phyloP scores from a whole-genome alignment of 2,888 invertebrate genomes.

The Drosophila mulleri region DNA sequence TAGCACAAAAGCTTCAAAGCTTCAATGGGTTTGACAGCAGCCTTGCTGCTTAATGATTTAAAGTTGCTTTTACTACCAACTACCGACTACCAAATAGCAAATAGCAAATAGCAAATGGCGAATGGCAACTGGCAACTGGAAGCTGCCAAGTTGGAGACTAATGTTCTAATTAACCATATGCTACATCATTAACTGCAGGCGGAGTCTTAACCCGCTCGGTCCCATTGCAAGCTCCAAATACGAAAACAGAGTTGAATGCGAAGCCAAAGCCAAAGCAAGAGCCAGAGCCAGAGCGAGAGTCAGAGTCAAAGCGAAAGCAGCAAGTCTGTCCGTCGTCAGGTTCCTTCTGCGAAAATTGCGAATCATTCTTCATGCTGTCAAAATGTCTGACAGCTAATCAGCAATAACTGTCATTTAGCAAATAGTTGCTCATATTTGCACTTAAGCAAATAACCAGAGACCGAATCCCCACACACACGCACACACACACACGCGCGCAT shows the following conservation, averaged over 20 bases:
- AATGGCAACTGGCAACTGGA: constrained; percentile 3
- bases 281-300: neutral
- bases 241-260: neutral
- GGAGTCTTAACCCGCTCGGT: constrained; percentile 15
- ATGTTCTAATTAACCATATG: constrained; percentile 79
- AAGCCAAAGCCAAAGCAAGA: neutral
- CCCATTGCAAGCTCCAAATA: neutral
- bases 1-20: constrained; percentile 31
- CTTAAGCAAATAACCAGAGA: constrained; percentile 79
- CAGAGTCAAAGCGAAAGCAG: constrained; percentile 1
- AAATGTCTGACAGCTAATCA: constrained; percentile 82
- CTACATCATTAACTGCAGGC: constrained; percentile 74
- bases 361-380: constrained; percentile 79
- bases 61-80: constrained; percentile 48
- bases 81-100: constrained; percentile 4
- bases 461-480: constrained; percentile 16
- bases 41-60: constrained; percentile 63
- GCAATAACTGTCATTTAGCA: constrained; percentile 82
- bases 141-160: constrained; percentile 52
- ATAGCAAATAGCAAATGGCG: constrained; percentile 1
- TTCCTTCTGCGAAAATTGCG: constrained; percentile 66
- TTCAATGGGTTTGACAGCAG: constrained; percentile 56
- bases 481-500: constrained; percentile 5
- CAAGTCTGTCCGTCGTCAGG: constrained; percentile 37
- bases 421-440: constrained; percentile 82